Evolutionary conservation across 2,888 invertebrate species (phyloP).

Genomic region (Papilio elwesi): DNA sequence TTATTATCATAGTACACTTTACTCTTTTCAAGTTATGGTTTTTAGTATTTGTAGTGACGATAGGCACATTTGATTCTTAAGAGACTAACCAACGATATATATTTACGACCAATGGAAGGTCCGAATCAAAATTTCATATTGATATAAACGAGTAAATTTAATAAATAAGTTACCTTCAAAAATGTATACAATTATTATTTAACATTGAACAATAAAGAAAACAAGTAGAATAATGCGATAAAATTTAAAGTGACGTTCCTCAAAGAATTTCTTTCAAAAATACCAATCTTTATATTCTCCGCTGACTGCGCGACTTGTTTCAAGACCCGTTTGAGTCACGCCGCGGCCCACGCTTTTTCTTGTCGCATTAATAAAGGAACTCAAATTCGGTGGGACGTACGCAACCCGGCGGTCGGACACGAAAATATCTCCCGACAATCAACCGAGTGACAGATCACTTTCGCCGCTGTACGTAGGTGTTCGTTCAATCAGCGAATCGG

Average conservation of each 20-base stretch:
- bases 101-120: no score
- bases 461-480: constrained; percentile 64
- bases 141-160: neutral
- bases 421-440: constrained; percentile 61
- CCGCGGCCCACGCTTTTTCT: constrained; percentile 38
- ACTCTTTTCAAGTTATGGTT: no score
- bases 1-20: no score
- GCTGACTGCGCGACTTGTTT: constrained; percentile 31
- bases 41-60: no score
- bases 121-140: neutral
- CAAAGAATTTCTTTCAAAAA: constrained; percentile 29
- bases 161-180: neutral
- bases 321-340: constrained; percentile 32
- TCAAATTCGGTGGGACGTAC: constrained; percentile 49
- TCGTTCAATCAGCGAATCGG: constrained; percentile 61
- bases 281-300: constrained; percentile 32
- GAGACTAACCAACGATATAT: no score
- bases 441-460: constrained; percentile 62
- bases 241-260: constrained; percentile 9
- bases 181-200: neutral
- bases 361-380: constrained; percentile 38
- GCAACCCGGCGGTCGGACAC: constrained; percentile 63
- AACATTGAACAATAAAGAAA: neutral
- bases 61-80: no score
- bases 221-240: constrained; percentile 6